A percentile compares a stretch with the other conserved stretches of the same genome.
These are phyloP conservation scores for Argentina silus DNA, from an alignment of 2,797 vertebrate genomes.

Conservation along the genomic window DNA sequence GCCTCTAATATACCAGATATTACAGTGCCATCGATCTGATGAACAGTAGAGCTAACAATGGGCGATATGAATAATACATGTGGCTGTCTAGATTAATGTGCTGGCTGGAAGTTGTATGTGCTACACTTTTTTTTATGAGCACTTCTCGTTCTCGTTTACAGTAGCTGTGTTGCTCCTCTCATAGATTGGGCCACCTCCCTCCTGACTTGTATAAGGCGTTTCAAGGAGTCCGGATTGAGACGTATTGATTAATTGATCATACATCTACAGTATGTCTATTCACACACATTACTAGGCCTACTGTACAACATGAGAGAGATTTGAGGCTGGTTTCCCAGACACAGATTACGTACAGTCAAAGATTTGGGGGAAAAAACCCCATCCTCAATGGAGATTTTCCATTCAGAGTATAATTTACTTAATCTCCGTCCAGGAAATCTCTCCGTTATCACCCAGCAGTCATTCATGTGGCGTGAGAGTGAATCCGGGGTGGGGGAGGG, in stretches of 20 bases:
- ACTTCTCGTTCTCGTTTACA: too few species aligned
- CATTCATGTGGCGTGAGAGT: slow-evolving; percentile 29
- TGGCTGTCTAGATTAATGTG: slow-evolving; percentile 55
- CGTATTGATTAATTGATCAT: too few species aligned
- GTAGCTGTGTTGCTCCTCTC: too few species aligned
- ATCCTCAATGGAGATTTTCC: too few species aligned
- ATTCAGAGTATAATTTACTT: too few species aligned
- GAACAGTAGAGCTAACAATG: slow-evolving; percentile 51
- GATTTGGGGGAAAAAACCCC: too few species aligned
- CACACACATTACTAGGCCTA: slow-evolving; percentile 7
- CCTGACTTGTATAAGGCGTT: slow-evolving; percentile 35
- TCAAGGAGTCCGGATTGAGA: slow-evolving; percentile 26
- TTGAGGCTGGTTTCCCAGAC: too few species aligned
- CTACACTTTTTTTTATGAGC: not conserved
- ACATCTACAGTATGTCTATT: too few species aligned
- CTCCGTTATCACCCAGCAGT: slow-evolving; percentile 21
- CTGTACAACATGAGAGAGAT: too few species aligned
- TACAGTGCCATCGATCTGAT: slow-evolving; percentile 74
- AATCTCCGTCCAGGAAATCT: too few species aligned
- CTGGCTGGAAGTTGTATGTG: not conserved
- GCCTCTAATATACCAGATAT: slow-evolving; percentile 69
- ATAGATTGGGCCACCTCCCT: slow-evolving; percentile 31
- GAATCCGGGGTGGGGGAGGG: slow-evolving; percentile 28
- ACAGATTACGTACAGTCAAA: too few species aligned
- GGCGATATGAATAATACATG: slow-evolving; percentile 76